Conservation (phyloP, 2,888 invertebrate species). For the Galerucella nymphaeae region DNA sequence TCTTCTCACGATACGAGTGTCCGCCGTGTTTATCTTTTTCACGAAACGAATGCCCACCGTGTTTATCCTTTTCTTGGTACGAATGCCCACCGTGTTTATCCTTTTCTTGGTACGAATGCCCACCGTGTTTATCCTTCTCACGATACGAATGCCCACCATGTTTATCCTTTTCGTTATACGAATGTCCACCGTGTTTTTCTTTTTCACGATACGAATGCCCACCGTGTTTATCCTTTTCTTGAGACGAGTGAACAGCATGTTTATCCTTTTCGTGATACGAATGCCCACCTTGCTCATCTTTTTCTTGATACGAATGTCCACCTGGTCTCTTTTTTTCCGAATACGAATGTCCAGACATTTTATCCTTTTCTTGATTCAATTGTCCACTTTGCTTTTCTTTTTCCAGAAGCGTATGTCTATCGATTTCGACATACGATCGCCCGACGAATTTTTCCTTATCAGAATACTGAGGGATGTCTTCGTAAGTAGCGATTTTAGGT, state of each 20-base stretch:
- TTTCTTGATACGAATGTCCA: neutral
- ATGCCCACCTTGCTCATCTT: neutral
- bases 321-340: neutral
- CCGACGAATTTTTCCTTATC: neutral
- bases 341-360: neutral
- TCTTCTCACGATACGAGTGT: neutral
- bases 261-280: neutral
- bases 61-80: neutral
- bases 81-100: neutral
- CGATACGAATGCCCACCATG: neutral
- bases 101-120: too few species aligned
- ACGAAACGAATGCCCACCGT: neutral
- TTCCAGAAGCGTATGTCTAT: neutral
- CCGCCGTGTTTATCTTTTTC: constrained; percentile 1
- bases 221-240: neutral
- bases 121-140: neutral
- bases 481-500: neutral
- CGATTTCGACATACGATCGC: neutral
- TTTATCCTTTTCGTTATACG: neutral
- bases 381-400: neutral
- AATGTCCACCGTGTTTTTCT: neutral
- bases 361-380: neutral
- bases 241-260: neutral
- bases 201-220: neutral
- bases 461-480: neutral